A percentile compares a stretch with the other conserved stretches of the same genome.
These are phyloP conservation scores for Microcebus tavaratra DNA, from an alignment of 2,113 vertebrate genomes.

Conservation along the genomic window DNA sequence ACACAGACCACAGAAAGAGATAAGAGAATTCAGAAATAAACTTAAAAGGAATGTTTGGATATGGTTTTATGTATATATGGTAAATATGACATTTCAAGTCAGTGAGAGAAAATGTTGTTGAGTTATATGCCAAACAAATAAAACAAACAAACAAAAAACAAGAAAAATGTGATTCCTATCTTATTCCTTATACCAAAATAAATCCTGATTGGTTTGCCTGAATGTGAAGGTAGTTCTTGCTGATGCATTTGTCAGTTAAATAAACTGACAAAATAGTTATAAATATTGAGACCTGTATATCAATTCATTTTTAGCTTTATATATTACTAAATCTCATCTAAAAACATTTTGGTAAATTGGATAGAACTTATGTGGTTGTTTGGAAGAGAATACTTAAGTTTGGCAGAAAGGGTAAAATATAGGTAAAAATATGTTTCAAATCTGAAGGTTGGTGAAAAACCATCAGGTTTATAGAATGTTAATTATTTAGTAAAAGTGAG, in stretches of 20 bases:
- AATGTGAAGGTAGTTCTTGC: background rate
- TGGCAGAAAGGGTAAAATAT: background rate
- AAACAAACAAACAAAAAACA: background rate
- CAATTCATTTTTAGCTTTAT: conserved; percentile 31
- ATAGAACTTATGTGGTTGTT: background rate
- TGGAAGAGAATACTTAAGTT: background rate
- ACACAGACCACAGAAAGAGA: background rate
- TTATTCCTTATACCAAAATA: background rate
- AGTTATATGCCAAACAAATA: background rate
- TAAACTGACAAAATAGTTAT: conserved; percentile 1
- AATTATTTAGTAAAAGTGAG: background rate
- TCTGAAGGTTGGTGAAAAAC: background rate
- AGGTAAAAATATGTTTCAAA: background rate
- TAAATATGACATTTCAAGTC: background rate
- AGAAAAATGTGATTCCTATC: background rate
- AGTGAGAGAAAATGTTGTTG: background rate
- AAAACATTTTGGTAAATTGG: background rate
- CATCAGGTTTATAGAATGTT: background rate
- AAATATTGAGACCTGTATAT: background rate
- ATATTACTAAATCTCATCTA: background rate
- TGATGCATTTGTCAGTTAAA: background rate
- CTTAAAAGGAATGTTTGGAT: background rate
- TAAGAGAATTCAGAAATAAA: background rate
- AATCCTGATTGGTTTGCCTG: background rate
- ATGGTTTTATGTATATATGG: background rate